A percentile compares a stretch with the other conserved stretches of the same genome.
Conservation (phyloP, 2,113 vertebrate species). For the Addax nasomaculatus region DNA sequence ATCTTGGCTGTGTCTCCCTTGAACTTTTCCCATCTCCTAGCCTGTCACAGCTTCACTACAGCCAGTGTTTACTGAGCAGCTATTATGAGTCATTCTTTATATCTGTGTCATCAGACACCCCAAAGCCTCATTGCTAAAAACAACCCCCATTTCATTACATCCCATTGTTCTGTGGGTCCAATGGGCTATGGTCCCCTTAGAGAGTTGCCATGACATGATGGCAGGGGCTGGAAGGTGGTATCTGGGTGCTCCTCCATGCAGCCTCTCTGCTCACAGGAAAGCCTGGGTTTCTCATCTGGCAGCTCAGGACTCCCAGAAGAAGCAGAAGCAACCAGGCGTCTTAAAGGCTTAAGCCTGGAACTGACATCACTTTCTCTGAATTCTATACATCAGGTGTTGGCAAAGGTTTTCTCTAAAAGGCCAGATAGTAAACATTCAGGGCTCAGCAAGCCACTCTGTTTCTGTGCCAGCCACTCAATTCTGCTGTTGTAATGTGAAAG, state of each 20-base stretch:
- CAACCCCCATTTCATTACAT: background rate
- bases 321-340: background rate
- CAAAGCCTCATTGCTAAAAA: background rate
- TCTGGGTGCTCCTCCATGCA: background rate
- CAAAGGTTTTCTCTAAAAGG: background rate
- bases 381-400: background rate
- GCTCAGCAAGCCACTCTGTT: too few relatives aligned
- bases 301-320: background rate
- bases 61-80: background rate
- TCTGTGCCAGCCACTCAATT: background rate
- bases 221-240: background rate
- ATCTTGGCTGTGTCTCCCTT: background rate
- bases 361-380: background rate
- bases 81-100: background rate
- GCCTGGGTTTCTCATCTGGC: background rate
- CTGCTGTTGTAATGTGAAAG: accelerated
- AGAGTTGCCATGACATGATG: accelerated
- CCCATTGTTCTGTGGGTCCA: background rate
- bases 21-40: background rate
- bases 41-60: background rate
- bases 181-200: background rate
- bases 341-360: background rate
- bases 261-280: background rate
- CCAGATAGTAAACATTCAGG: background rate
- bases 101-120: background rate